These are phyloP conservation scores for Toxotes chatareus DNA, from an alignment of 2,113 vertebrate genomes.

Conservation along the genomic window DNA sequence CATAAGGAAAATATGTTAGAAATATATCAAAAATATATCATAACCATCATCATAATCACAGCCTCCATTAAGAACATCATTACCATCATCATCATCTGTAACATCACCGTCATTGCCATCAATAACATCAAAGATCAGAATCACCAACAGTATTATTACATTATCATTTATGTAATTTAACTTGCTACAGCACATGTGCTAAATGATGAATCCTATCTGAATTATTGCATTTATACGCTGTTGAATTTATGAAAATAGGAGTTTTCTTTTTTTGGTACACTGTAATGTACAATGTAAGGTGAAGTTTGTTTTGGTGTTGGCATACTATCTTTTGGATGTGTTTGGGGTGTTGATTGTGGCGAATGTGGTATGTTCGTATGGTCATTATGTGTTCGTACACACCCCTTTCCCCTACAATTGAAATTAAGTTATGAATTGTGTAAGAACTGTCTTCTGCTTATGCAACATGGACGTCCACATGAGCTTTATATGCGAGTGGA, in stretches of 20 bases:
- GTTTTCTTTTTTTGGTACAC: constrained; percentile 71
- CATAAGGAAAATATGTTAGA: constrained; percentile 67
- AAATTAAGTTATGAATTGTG: constrained; percentile 29
- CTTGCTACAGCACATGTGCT: constrained; percentile 80
- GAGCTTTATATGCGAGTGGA: constrained; percentile 45
- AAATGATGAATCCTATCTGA: constrained; percentile 84
- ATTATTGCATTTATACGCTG: constrained; percentile 91
- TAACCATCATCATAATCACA: constrained; percentile 65
- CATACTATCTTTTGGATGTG: constrained; percentile 65
- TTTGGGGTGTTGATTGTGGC: constrained; percentile 49
- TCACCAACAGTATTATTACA: constrained; percentile 45
- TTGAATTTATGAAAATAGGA: constrained; percentile 83
- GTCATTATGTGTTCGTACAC: constrained; percentile 32
- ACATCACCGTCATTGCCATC: constrained; percentile 46
- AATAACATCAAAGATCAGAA: constrained; percentile 64
- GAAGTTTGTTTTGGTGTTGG: constrained; percentile 68
- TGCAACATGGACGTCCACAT: constrained; percentile 29
- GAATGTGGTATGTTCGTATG: constrained; percentile 44
- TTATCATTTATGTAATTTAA: constrained; percentile 68
- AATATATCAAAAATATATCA: constrained; percentile 75
- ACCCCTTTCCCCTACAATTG: constrained; percentile 26
- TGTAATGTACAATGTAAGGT: constrained; percentile 76
- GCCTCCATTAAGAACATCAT: constrained; percentile 53
- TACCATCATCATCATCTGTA: constrained; percentile 57
- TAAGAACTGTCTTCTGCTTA: constrained; percentile 46